Evolutionary conservation across 2,888 invertebrate genomes (phyloP).

Genomic region (Patella depressa): DNA sequence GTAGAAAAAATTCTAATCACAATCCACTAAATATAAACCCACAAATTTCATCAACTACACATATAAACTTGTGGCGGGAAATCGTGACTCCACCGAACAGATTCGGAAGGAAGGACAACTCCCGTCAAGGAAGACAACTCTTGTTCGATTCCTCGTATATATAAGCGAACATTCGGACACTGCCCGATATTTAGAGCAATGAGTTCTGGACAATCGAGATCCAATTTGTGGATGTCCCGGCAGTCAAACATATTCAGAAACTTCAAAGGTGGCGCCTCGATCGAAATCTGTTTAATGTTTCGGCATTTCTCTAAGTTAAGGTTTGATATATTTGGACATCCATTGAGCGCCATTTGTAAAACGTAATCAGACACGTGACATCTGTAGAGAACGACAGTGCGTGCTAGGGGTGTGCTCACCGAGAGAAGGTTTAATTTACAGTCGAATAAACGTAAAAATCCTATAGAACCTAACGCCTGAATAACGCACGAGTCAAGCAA

Average conservation of each 20-base stretch:
- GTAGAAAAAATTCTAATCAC: too few relatives aligned
- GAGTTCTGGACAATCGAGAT: slow-evolving; percentile 53
- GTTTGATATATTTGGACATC: slow-evolving; percentile 57
- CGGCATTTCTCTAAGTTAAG: slow-evolving; percentile 58
- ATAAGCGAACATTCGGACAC: slow-evolving; percentile 53
- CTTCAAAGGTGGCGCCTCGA: slow-evolving; percentile 47
- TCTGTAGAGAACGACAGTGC: slow-evolving; percentile 55
- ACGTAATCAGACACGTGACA: slow-evolving; percentile 59
- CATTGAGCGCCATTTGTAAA: slow-evolving; percentile 56
- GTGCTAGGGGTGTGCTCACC: slow-evolving; percentile 52
- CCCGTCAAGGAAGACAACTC: slow-evolving; percentile 39
- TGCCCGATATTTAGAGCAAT: slow-evolving; percentile 56
- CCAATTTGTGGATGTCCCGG: slow-evolving; percentile 45
- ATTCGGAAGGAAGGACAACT: slow-evolving; percentile 45
- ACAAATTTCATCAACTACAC: slow-evolving; percentile 31
- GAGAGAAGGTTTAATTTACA: slow-evolving; percentile 56
- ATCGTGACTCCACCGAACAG: slow-evolving; percentile 55
- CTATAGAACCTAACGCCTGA: slow-evolving; percentile 54
- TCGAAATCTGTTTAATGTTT: slow-evolving; percentile 44
- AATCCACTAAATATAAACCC: not conserved
- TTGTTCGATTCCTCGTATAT: slow-evolving; percentile 48
- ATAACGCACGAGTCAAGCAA: slow-evolving; percentile 56
- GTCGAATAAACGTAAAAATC: slow-evolving; percentile 57
- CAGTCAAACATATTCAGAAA: slow-evolving; percentile 60
- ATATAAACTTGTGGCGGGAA: slow-evolving; percentile 52